phyloP scores from a whole-genome alignment of 2,888 invertebrate species.

The Lathronympha strigana region DNA sequence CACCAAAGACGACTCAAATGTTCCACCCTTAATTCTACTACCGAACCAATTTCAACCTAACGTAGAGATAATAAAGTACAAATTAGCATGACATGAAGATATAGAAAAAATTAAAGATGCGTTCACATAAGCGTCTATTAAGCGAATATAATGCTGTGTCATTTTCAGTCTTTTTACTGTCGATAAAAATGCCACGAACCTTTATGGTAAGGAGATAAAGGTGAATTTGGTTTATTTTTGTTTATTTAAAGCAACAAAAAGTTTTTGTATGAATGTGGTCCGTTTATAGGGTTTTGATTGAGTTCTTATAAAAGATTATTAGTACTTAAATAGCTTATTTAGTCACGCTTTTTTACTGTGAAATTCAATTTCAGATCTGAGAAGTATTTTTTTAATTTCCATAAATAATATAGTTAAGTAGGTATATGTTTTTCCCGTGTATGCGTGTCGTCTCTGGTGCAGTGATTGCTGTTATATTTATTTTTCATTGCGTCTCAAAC shows the following conservation, averaged over 20 bases:
- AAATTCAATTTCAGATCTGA: background rate
- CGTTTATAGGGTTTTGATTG: constrained; percentile 33
- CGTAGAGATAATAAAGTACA: background rate
- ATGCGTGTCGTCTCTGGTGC: no score
- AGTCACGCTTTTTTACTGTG: constrained; percentile 20
- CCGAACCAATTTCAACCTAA: constrained; percentile 1
- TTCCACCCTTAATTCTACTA: constrained; percentile 16
- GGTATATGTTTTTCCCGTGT: no score
- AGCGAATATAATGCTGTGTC: constrained; percentile 34
- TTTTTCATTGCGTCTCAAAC: no score
- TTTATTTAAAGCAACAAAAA: background rate
- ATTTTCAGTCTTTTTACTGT: background rate
- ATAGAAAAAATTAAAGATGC: constrained; percentile 16
- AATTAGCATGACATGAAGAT: background rate
- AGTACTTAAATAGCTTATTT: constrained; percentile 29
- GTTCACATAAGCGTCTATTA: constrained; percentile 31
- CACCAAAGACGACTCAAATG: constrained; percentile 29
- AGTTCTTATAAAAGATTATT: constrained; percentile 38
- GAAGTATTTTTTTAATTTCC: no score
- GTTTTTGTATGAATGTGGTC: constrained; percentile 31
- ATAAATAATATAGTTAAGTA: no score
- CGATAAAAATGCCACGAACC: background rate
- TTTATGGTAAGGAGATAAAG: background rate
- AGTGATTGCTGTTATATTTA: no score
- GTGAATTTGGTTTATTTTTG: constrained; percentile 13